Conservation (phyloP, 37 sponge, comb jelly and placozoan genomes). For the Theonella swinhoei region DNA sequence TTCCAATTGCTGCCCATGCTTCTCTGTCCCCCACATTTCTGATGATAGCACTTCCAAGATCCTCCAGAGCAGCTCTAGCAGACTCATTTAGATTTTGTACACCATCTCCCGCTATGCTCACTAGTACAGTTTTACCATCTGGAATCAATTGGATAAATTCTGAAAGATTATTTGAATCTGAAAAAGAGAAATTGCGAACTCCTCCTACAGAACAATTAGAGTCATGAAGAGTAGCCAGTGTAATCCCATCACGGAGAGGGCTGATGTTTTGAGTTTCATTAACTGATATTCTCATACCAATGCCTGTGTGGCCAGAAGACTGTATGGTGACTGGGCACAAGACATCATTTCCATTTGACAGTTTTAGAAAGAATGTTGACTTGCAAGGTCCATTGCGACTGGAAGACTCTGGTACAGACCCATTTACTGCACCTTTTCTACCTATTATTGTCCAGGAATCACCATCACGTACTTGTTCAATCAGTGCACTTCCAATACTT, state of each 20-base stretch:
- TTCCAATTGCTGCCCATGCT: neutral
- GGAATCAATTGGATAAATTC: neutral
- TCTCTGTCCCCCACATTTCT: neutral
- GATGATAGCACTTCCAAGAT: neutral
- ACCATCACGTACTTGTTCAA: neutral
- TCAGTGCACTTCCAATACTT: neutral
- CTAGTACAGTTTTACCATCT: neutral
- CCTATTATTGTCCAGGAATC: slow-evolving; percentile 3
- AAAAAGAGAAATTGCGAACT: neutral
- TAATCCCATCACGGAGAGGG: too few species aligned
- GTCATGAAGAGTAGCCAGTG: too few species aligned
- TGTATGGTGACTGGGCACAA: neutral
- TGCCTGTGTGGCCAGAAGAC: neutral
- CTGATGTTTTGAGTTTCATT: neutral
- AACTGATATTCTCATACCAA: neutral
- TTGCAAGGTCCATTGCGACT: neutral
- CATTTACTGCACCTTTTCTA: neutral
- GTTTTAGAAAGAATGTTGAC: neutral
- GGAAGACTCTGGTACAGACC: neutral
- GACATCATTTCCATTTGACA: neutral
- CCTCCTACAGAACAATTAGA: neutral
- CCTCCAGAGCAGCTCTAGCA: neutral
- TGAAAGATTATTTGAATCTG: neutral
- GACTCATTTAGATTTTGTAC: neutral
- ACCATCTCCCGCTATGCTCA: neutral